Base-by-base conservation (phyloP, 35 echinoderm and acorn worm genomes). In the Eucidaris tribuloides region DNA sequence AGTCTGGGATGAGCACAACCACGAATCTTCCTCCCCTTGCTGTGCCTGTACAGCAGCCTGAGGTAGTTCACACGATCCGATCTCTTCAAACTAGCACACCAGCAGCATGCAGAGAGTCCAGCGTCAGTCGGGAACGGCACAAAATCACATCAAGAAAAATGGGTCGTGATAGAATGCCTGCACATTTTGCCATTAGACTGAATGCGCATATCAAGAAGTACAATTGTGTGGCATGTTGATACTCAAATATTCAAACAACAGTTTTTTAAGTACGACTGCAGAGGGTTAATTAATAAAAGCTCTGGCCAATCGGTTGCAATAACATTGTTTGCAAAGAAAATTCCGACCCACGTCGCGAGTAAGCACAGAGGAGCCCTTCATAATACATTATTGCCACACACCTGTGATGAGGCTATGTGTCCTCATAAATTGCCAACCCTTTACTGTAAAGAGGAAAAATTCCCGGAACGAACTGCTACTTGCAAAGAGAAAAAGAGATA, bases 281-380 rank as follows among this genome's bases (percentile, higher is more conserved):
- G 42, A 28, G 74, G 42, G 27, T 78, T 78, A 3, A 78, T 38
- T 9, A n/a, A 78, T 49, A 5, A 78, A 6, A 3, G 42, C 39
- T 78, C 41, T 11, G 5, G 45, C 74, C 45, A 44, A n/a, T n/a
- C 49, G 24, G 9, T 6, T 3, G 74, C 3, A 6, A 78, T 50
- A 18, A 46, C 74, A 78, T 38, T 70, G 64, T 20, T 70, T 30
- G 64, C 34, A 70, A 70, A 63, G n/a, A n/a, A 70, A 31, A 6
- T 31, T n/a, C n/a, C n/a, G n/a, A n/a, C 31, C 41, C 31, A 3
- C 34, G 2, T 38, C 64, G 34, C 3, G 34, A 30, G 41, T 7
- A 62, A 5, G 5, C 59, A n/a, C n/a, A n/a, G n/a, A n/a, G n/a
- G n/a, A n/a, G n/a, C 5, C 4, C 22, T 25, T 62, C 59, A 62